Evolutionary conservation across 2,797 vertebrate genomes (phyloP), one percentile per base, ranked within the genome.

Genomic region (Fringilla coelebs): DNA sequence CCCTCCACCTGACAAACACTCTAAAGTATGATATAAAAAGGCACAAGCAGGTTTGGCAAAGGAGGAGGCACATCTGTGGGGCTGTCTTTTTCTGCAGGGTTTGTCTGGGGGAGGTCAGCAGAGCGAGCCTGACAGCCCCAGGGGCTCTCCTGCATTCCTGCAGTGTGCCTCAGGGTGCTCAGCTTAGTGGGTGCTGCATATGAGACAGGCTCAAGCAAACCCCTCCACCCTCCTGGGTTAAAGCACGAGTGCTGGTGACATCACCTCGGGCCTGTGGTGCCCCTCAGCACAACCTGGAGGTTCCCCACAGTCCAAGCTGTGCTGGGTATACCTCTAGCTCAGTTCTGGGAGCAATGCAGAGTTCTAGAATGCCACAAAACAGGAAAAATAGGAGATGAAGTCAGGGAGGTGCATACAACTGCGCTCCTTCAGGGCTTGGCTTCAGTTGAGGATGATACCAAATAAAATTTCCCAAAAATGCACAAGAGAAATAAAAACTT

Each of bases 251-350:
- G 40, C 75, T 70, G 74, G 20, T 1, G 6, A 22, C 7, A 5
- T 7, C 11, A 0, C 24, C 43, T 24, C 0, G 0, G 58, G 31
- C 46, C 70, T 7, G 0, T 41, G 55, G 78, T 25, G 17, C 54
- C 58, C 49, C 63, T 67, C 68, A 7, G 68, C 65, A 80, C 65
- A 45, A 73, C n/a, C 66, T 0, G 0, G 22, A 6, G 2, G 41
- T 40, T 71, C 40, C 61, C 32, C 26, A 2, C 0, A 1, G 41
- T 45, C 61, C 43, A 34, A 13, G 29, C 66, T 74, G 32, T 10
- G 6, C 58, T 3, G 0, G 18, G 26, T 55, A 28, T 26, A 62
- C 25, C 57, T 80, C 38, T 12, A 1, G 77, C 51, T 65, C 12
- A 0, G 1, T 76, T 58, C 81, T 4, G 4, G 45, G 43, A 58